Evolutionary conservation across 1,140 invertebrate genomes (phyloP).

Genomic region (Eriosoma lanigerum): DNA sequence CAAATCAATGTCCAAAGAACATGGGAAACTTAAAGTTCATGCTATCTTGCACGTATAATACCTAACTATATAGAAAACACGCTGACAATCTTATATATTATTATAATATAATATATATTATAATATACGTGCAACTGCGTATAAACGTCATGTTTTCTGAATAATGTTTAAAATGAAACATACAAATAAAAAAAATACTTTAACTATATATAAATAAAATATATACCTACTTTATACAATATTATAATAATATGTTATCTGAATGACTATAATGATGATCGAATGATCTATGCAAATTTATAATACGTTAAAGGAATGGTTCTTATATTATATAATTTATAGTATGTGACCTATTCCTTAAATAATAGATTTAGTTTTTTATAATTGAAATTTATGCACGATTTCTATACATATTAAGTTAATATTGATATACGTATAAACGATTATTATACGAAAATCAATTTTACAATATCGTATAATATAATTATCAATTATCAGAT

Average conservation of each 20-base stretch:
- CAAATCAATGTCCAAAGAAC: background rate
- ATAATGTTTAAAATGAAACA: constrained; percentile 7
- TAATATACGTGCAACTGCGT: background rate
- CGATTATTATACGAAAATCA: too few relatives aligned
- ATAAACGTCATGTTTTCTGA: background rate
- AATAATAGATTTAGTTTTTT: too few relatives aligned
- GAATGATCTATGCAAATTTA: background rate
- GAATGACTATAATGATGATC: background rate
- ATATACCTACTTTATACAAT: background rate
- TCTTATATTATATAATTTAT: too few relatives aligned
- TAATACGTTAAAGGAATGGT: background rate
- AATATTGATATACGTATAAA: too few relatives aligned
- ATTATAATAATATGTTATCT: background rate
- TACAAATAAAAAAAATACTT: constrained; percentile 23
- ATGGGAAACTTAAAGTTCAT: constrained; percentile 22
- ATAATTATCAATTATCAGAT: too few relatives aligned
- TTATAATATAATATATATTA: background rate
- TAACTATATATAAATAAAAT: too few relatives aligned
- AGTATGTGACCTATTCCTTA: too few relatives aligned
- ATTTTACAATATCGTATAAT: too few relatives aligned
- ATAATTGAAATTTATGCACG: too few relatives aligned
- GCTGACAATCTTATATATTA: background rate
- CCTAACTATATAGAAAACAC: background rate
- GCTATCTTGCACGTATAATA: background rate
- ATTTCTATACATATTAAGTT: too few relatives aligned